Evolutionary conservation across 2,888 invertebrate species (phyloP).

Genomic region (Hartigia nigra): DNA sequence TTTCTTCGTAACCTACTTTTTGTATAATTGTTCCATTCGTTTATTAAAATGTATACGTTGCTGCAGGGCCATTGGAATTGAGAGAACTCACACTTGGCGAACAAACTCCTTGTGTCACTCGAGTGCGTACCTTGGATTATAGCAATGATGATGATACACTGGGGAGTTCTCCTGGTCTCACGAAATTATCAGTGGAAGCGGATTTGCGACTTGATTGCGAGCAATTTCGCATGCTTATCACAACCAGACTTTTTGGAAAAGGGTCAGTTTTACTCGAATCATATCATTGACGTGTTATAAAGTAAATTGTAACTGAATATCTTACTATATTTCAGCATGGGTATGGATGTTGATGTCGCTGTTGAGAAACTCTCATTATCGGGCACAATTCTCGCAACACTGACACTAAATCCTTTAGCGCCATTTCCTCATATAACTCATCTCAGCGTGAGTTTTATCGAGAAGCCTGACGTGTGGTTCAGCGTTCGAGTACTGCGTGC

Average conservation of each 20-base stretch:
- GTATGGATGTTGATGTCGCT: constrained; percentile 67
- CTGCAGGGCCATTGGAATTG: constrained; percentile 66
- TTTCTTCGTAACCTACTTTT: not conserved
- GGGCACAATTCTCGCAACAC: constrained; percentile 66
- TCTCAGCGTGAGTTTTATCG: constrained; percentile 66
- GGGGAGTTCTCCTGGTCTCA: constrained; percentile 42
- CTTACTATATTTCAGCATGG: constrained; percentile 58
- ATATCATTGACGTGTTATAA: not conserved
- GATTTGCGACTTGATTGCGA: constrained; percentile 67
- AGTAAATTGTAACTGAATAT: not conserved
- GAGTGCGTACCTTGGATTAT: constrained; percentile 57
- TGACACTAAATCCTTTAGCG: constrained; percentile 66
- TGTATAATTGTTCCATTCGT: not conserved
- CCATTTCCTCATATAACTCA: constrained; percentile 69
- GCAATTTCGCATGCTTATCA: constrained; percentile 68
- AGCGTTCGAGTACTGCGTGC: constrained; percentile 66
- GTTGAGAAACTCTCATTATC: constrained; percentile 67
- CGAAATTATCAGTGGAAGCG: constrained; percentile 66
- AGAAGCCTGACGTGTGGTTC: constrained; percentile 70
- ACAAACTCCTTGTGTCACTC: constrained; percentile 57
- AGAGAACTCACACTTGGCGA: constrained; percentile 66
- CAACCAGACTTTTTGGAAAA: constrained; percentile 64
- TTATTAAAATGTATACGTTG: constrained; percentile 13
- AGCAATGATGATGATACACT: constrained; percentile 45
- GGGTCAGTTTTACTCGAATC: constrained; percentile 49